Base-by-base conservation (phyloP, 2,888 invertebrate genomes). In the Phaedon cochleariae region DNA sequence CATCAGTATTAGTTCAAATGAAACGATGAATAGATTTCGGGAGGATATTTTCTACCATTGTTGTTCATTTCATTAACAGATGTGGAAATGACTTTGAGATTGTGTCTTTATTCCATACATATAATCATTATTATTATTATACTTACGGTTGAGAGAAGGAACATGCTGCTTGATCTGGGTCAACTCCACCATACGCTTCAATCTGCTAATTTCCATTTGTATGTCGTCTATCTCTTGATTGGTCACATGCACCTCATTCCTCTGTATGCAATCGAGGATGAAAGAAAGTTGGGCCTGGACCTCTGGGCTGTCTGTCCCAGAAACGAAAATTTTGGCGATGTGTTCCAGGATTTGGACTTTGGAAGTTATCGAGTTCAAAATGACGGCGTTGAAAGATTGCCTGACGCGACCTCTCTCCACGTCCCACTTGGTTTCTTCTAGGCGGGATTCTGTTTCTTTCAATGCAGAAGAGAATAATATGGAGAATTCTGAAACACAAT, bases 211-310 rank as follows among this genome's bases (percentile, higher is more conserved):
- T 73, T 83, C 82, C 10, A 72, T 31, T 29, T 73, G 52, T 20
- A 80, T 73, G 71, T 83, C 82, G 3, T 71, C 63, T n/a, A 77
- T 74, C 68, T 80, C 79, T 73, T 83, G 81, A 20, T 75, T 67
- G 9, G 79, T 79, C 29, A 80, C 73, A 26, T 73, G 71, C 29
- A 75, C 58, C n/a, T 71, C 64, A 15, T 74, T 67, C 9, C 70
- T 52, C 10, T 62, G 48, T 20, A 79, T 48, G 22, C 64, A 64
- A 5, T 49, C 15, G 0, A 74, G 52, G 15, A 79, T 64, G 45
- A 77, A 75, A 20, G 73, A 58, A 3, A 78, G 64, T 45, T 74
- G 68, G 34, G 29, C 31, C 6, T 60, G 41, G 4, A 59, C n/a
- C 15, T 45, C 2, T 31, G 10, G 10, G 2, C 3, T 21, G 6